Evolutionary conservation across 2,113 vertebrate species (phyloP), one percentile per base, ranked within the genome.

Genomic region (Gnathonemus longibarbis): DNA sequence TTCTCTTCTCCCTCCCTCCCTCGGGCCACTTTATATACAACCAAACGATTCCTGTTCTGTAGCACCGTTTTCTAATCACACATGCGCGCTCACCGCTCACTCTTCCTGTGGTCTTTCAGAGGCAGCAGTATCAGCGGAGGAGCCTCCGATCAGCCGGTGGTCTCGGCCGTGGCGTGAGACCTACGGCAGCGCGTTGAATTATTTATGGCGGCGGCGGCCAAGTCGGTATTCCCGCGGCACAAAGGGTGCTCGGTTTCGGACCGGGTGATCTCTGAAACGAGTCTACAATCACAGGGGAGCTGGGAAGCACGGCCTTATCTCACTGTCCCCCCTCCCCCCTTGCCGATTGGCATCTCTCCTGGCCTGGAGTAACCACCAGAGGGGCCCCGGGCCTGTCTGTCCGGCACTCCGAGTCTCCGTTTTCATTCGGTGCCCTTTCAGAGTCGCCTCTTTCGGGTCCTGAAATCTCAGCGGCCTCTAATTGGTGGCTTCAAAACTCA

Each of bases 281-380:
- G 88, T 80, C 84, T 86, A 83, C 86, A 77, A 88, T 93, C 91
- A 90, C 90, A 92, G 84, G 87, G 84, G 90, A 91, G 89, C 80
- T 90, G 90, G 88, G 88, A 85, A 90, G 50, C 88, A 89, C 56
- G 17, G 48, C 56, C 90, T 93, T 93, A 91, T 93, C 92, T 74
- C 53, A 53, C 70, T 84, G 45, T 49, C 19, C 87, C 89, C 88
- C 88, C 56, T 1, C 31, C 31, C 84, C 74, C 80, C 15, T 48
- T 70, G 84, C 91, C 88, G 92, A 92, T 91, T 88, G 86, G 88
- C 91, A 92, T 90, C 91, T 87, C 39, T 62, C 9, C 85, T 19
- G 53, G 56, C 88, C 87, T 91, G 90, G 45, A 49, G 13, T 39
- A 27, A 83, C 74, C n/a, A 19, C 87, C 5, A 21, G 56, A 46